phyloP scores from a whole-genome alignment of 2,888 invertebrate genomes.

The Coenonympha arcania region DNA sequence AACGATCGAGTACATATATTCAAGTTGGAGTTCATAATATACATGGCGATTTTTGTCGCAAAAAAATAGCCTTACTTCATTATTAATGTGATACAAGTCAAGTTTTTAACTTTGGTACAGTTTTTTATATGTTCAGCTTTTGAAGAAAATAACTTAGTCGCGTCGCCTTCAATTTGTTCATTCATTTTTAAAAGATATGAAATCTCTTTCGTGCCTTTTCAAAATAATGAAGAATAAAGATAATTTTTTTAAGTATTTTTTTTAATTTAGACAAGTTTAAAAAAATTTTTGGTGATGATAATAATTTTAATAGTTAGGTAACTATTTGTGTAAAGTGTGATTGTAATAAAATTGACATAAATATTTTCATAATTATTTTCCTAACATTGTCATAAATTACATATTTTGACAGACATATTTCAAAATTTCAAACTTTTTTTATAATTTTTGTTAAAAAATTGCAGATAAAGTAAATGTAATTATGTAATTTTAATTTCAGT shows the following conservation, averaged over 20 bases:
- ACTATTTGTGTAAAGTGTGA: too few relatives aligned
- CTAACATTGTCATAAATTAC: too few relatives aligned
- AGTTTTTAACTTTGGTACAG: neutral
- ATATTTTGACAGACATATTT: too few relatives aligned
- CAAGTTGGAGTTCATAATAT: constrained; percentile 4
- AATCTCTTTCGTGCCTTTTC: constrained; percentile 75
- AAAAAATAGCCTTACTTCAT: neutral
- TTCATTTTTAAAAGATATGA: constrained; percentile 68
- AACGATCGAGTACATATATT: constrained; percentile 18
- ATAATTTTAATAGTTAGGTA: too few relatives aligned
- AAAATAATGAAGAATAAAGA: constrained; percentile 54
- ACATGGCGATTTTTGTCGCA: constrained; percentile 22
- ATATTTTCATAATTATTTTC: too few relatives aligned
- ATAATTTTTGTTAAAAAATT: neutral
- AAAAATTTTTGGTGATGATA: constrained; percentile 47
- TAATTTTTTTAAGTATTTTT: constrained; percentile 56
- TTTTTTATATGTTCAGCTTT: constrained; percentile 17
- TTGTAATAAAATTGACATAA: too few relatives aligned
- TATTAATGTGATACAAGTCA: neutral
- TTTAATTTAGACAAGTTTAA: constrained; percentile 61
- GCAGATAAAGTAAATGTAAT: neutral
- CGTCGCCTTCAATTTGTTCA: constrained; percentile 40
- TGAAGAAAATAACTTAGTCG: constrained; percentile 10
- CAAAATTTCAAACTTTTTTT: too few relatives aligned
- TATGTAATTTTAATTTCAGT: constrained; percentile 17